Percentiles rank a stretch among this genome's conserved stretches.
These are phyloP conservation scores for Pilophorus perplexus DNA, from an alignment of 2,888 invertebrate genomes.

Conservation along the genomic window DNA sequence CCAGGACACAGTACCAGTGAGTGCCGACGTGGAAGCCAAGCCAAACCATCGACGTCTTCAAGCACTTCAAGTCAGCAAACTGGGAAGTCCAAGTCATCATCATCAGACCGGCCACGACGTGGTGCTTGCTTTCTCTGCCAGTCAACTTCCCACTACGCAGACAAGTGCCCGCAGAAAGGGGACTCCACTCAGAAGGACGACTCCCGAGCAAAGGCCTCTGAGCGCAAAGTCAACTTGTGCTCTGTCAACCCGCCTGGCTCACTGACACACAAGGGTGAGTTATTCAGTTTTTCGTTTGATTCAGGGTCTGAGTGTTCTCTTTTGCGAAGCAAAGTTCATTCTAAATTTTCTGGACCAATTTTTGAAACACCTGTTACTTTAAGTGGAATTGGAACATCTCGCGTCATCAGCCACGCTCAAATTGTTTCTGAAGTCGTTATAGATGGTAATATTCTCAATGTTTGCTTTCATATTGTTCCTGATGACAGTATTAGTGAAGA, in stretches of 20 bases:
- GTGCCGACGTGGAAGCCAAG: too few relatives aligned
- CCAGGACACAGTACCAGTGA: neutral
- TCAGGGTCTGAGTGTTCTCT: slow-evolving; percentile 5
- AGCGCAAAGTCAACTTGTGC: slow-evolving; percentile 8
- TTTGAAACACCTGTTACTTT: slow-evolving; percentile 6
- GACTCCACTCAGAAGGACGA: neutral
- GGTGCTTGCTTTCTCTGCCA: slow-evolving; percentile 14
- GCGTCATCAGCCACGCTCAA: neutral
- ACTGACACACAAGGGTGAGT: slow-evolving; percentile 2
- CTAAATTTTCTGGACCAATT: slow-evolving; percentile 11
- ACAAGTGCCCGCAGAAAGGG: slow-evolving; percentile 15
- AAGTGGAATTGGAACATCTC: slow-evolving; percentile 9
- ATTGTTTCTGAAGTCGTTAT: neutral
- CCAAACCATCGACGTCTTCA: too few relatives aligned
- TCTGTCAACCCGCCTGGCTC: neutral
- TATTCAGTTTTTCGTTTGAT: neutral
- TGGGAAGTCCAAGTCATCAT: too few relatives aligned
- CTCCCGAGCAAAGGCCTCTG: neutral
- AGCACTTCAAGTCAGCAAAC: too few relatives aligned
- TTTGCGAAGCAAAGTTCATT: neutral
- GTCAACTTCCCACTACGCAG: slow-evolving; percentile 2
- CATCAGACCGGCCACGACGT: too few relatives aligned
- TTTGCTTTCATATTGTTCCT: slow-evolving; percentile 25
- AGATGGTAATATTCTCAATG: neutral
- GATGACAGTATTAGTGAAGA: slow-evolving; percentile 2